Percentiles rank a stretch among this genome's conserved stretches.
Conservation (phyloP, 2,113 vertebrate species). For the Peromyscus leucopus region DNA sequence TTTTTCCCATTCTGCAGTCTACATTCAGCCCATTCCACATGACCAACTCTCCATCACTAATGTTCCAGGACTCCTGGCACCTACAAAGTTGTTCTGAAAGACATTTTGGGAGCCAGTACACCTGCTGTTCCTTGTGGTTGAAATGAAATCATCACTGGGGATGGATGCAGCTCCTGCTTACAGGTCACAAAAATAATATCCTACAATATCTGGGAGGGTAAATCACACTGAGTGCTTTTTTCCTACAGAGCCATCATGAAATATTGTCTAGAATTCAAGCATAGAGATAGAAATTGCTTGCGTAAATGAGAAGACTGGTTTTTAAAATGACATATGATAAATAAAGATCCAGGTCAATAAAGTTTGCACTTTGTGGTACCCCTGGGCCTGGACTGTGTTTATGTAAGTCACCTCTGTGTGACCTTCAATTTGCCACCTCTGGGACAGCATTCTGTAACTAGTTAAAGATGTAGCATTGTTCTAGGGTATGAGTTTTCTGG, state of each 20-base stretch:
- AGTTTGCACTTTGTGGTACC: background rate
- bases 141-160: conserved; percentile 9
- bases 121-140: conserved; percentile 44
- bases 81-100: conserved; percentile 31
- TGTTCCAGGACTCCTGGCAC: background rate
- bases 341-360: conserved; percentile 52
- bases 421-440: background rate
- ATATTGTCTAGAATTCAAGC: conserved; percentile 52
- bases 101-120: background rate
- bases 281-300: conserved; percentile 38
- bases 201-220: conserved; percentile 24
- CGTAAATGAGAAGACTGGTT: conserved; percentile 10
- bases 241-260: conserved; percentile 32
- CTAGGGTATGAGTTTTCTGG: conserved; percentile 16
- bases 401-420: background rate
- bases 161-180: background rate
- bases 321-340: background rate
- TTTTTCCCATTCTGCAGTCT: background rate
- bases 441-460: background rate
- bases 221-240: conserved; percentile 39
- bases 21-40: background rate
- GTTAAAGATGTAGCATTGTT: background rate
- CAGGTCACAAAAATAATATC: conserved; percentile 40
- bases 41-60: background rate
- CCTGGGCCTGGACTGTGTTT: background rate